Percentiles rank a stretch among this genome's conserved stretches.
Evolutionary conservation across 2,888 invertebrate genomes (phyloP).

Genomic region (Caenorhabditis drosophilae): DNA sequence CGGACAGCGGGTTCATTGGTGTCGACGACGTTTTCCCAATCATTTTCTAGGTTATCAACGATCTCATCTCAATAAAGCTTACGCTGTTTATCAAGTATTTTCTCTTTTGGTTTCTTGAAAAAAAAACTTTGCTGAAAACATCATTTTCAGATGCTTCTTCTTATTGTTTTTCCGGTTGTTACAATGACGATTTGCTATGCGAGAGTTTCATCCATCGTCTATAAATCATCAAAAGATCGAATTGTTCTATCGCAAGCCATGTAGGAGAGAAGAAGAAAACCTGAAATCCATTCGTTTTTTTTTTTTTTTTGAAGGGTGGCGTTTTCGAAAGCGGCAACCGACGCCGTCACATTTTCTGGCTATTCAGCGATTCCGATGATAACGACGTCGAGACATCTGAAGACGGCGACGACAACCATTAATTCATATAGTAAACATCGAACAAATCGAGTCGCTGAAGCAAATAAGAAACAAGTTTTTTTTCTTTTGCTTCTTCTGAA

Average conservation of each 20-base stretch:
- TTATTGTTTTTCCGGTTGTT: conserved; percentile 75
- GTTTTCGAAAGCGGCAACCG: conserved; percentile 56
- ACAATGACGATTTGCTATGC: conserved; percentile 78
- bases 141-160: conserved; percentile 76
- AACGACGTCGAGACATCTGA: conserved; percentile 37
- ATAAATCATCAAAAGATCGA: conserved; percentile 54
- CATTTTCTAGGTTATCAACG: conserved; percentile 34
- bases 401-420: conserved; percentile 47
- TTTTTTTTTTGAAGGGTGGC: conserved; percentile 54
- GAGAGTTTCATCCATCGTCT: conserved; percentile 71
- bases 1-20: conserved; percentile 46
- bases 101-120: not conserved
- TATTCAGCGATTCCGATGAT: conserved; percentile 56
- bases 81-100: conserved; percentile 53
- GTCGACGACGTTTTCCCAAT: conserved; percentile 41
- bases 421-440: conserved; percentile 48
- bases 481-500: too few relatives aligned
- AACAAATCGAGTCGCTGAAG: conserved; percentile 52
- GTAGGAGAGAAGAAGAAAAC: conserved; percentile 12
- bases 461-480: conserved; percentile 61
- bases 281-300: too few relatives aligned
- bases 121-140: conserved; percentile 13
- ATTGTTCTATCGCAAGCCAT: conserved; percentile 51
- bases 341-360: conserved; percentile 55
- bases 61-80: conserved; percentile 40